Percentiles rank a stretch among this genome's conserved stretches.
Evolutionary conservation across 2,797 vertebrate genomes (phyloP).

Genomic region (Bovichtus diacanthus): DNA sequence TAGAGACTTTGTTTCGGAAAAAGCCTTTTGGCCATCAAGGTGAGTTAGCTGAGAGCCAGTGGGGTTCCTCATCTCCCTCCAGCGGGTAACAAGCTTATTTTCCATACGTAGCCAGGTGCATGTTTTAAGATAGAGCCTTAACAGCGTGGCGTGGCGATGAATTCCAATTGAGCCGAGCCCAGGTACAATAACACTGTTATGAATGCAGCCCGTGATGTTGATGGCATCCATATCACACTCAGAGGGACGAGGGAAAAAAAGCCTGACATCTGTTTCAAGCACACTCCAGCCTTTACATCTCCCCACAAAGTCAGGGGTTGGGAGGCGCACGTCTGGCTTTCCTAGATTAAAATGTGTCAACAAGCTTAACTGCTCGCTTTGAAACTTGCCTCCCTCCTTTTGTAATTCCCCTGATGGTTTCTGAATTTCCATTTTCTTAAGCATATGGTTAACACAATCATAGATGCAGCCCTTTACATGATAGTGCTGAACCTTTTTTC

Average conservation of each 20-base stretch:
- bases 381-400: constrained; percentile 74
- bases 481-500: constrained; percentile 46
- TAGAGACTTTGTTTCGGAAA: constrained; percentile 65
- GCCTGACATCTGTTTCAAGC: constrained; percentile 80
- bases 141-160: constrained; percentile 69
- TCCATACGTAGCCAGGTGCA: constrained; percentile 83
- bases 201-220: constrained; percentile 78
- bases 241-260: constrained; percentile 63
- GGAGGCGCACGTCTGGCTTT: constrained; percentile 77
- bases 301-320: constrained; percentile 77
- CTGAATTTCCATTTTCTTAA: constrained; percentile 77
- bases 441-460: constrained; percentile 71
- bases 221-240: constrained; percentile 79
- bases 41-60: constrained; percentile 74
- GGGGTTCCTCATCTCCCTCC: constrained; percentile 76
- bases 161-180: constrained; percentile 77
- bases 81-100: constrained; percentile 80
- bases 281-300: constrained; percentile 77
- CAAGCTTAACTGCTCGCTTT: constrained; percentile 81
- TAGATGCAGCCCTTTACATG: constrained; percentile 51
- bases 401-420: constrained; percentile 74
- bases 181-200: constrained; percentile 77
- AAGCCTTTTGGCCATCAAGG: constrained; percentile 74
- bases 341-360: constrained; percentile 83
- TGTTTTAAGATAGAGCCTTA: constrained; percentile 86